Base-by-base conservation (phyloP, 1,140 invertebrate genomes). In the Drosophila subpulchrella region DNA sequence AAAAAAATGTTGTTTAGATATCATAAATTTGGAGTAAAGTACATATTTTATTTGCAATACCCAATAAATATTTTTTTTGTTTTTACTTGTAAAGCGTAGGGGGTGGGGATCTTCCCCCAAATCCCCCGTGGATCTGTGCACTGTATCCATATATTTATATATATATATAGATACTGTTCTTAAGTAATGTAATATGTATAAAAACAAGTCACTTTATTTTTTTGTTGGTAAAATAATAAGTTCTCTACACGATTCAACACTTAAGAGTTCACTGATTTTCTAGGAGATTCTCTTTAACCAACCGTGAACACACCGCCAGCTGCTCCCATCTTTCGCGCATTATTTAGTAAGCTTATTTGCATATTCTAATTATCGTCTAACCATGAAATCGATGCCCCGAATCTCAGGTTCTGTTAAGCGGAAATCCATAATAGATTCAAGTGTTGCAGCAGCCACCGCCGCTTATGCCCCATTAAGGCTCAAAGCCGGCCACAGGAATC, bases 381-480 rank as follows among this genome's bases (percentile, higher is more conserved):
- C 61, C 65, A 66, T 68, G 38, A 68, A 68, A 68, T 53, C 61
- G 65, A 66, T 68, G 47, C 20, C 65, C 44, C 46, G 10, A 38
- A 44, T 36, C 15, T 6, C 30, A 32, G 24, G 42, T 71, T 50
- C 44, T 32, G 27, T 32, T 42, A 42, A 15, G 44, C 20, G 20
- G 10, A 58, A 72, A 58, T 58, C 66, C 66, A 71, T 72, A 36
- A 71, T 58, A 30, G 66, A 71, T 50, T 71, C 66, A 39, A 58
- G 67, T 41, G 36, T 38, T 48, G 36, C n/a, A 15, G 27, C 17
- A 24, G 30, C 50, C 60, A 17, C 60, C 32, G 17, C 32, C 32
- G 50, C 39, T 44, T 34, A 36, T 34, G 51, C 17, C 30, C 67
- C 53, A 71, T 71, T 71, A 71, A 20, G n/a, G 48, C 66, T 15